Percentiles rank a stretch among this genome's conserved stretches.
phyloP scores from a whole-genome alignment of 1,140 invertebrate species.

The Trichonephila clavipes region DNA sequence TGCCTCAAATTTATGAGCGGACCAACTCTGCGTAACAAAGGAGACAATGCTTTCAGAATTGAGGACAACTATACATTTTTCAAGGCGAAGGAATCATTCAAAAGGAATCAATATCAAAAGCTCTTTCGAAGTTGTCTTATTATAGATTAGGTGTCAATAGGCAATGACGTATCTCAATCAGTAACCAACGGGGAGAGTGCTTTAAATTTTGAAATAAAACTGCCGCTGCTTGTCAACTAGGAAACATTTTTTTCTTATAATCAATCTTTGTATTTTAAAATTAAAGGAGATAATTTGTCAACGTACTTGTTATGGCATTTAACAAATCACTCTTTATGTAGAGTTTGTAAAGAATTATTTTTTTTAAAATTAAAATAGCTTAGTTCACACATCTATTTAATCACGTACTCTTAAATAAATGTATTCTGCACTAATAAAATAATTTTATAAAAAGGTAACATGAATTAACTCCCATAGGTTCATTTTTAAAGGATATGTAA shows the following conservation, averaged over 20 bases:
- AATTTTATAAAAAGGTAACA: no score
- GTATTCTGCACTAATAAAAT: no score
- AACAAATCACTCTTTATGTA: no score
- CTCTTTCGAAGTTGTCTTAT: neutral
- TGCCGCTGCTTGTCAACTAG: neutral
- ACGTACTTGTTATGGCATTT: no score
- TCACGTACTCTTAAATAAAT: no score
- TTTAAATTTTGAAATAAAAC: neutral
- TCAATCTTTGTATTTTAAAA: neutral
- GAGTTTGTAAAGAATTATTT: no score
- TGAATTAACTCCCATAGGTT: no score
- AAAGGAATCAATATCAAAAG: conserved; percentile 61
- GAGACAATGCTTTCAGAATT: conserved; percentile 59
- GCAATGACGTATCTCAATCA: neutral
- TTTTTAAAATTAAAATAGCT: no score
- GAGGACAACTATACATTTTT: conserved; percentile 47
- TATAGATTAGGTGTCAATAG: conserved; percentile 25
- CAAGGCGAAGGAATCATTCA: conserved; percentile 30
- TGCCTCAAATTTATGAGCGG: conserved; percentile 57
- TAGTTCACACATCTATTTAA: no score
- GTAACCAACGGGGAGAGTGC: neutral
- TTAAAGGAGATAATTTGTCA: no score
- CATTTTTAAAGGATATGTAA: no score
- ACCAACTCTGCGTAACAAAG: conserved; percentile 35
- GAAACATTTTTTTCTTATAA: no score